A percentile compares a stretch with the other conserved stretches of the same genome.
Evolutionary conservation across 2,113 vertebrate species (phyloP).

Genomic region (Poecilia latipinna): DNA sequence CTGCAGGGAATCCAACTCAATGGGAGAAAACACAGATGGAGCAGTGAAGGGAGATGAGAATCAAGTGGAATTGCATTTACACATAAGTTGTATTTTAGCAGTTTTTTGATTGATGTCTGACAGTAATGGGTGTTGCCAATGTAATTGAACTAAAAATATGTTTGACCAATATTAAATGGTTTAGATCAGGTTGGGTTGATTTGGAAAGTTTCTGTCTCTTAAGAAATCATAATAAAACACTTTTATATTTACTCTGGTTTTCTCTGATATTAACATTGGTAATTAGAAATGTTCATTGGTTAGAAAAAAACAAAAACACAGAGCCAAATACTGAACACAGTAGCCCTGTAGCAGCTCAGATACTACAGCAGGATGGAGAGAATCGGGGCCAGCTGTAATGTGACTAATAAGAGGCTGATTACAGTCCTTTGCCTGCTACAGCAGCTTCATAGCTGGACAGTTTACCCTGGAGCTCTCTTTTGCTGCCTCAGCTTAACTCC

Average conservation of each 20-base stretch:
- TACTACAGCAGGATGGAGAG: constrained; percentile 22
- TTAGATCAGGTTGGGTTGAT: neutral
- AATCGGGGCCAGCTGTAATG: constrained; percentile 25
- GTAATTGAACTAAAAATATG: neutral
- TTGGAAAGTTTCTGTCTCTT: neutral
- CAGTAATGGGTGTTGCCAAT: neutral
- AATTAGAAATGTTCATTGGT: neutral
- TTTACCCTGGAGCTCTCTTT: constrained; percentile 70
- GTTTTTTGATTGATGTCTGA: neutral
- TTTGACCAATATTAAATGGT: neutral
- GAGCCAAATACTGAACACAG: neutral
- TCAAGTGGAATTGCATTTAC: no score
- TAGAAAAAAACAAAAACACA: neutral
- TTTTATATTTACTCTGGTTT: neutral
- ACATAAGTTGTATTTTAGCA: neutral
- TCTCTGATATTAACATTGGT: neutral
- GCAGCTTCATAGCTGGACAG: constrained; percentile 61
- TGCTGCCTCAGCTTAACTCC: constrained; percentile 76
- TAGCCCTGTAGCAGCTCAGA: constrained; percentile 3
- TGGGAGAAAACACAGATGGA: no score
- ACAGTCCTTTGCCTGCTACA: constrained; percentile 52
- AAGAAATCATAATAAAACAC: neutral
- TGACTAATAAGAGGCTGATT: constrained; percentile 36
- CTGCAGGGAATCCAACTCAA: no score
- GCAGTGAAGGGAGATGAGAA: no score